These are phyloP conservation scores for Saccopteryx bilineata DNA, from an alignment of 2,113 vertebrate genomes.

Conservation along the genomic window DNA sequence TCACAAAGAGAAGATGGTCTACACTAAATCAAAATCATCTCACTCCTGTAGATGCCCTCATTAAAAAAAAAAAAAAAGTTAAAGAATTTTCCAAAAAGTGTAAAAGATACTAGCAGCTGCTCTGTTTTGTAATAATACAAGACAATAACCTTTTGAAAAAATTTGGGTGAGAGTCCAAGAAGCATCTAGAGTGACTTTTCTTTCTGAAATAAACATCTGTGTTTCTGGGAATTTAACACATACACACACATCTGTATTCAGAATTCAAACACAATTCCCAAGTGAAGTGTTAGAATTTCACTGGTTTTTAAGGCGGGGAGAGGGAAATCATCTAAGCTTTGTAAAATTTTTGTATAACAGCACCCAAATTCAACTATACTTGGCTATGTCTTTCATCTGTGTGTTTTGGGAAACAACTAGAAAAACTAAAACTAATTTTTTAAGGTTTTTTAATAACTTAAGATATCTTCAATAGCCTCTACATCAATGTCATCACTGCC, in stretches of 20 bases:
- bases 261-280: conserved; percentile 72
- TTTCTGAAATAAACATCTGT: conserved; percentile 68
- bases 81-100: conserved; percentile 50
- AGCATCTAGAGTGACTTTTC: conserved; percentile 19
- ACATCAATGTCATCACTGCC: not conserved
- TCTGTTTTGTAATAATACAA: conserved; percentile 54
- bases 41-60: not conserved
- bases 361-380: conserved; percentile 53
- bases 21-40: conserved; percentile 43
- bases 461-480: conserved; percentile 43
- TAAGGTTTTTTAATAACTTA: not conserved
- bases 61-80: not conserved
- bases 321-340: conserved; percentile 31
- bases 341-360: conserved; percentile 51
- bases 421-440: conserved; percentile 28
- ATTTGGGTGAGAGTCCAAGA: conserved; percentile 45
- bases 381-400: not conserved
- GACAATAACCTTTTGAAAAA: conserved; percentile 44
- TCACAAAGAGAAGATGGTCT: not conserved
- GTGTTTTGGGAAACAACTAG: conserved; percentile 42
- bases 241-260: conserved; percentile 66
- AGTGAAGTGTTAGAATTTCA: conserved; percentile 65
- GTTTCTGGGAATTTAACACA: conserved; percentile 73
- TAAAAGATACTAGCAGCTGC: conserved; percentile 63
- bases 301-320: not conserved